A percentile compares a stretch with the other conserved stretches of the same genome.
Evolutionary conservation across 2,888 invertebrate species (phyloP).

Genomic region (Hyles lineata): DNA sequence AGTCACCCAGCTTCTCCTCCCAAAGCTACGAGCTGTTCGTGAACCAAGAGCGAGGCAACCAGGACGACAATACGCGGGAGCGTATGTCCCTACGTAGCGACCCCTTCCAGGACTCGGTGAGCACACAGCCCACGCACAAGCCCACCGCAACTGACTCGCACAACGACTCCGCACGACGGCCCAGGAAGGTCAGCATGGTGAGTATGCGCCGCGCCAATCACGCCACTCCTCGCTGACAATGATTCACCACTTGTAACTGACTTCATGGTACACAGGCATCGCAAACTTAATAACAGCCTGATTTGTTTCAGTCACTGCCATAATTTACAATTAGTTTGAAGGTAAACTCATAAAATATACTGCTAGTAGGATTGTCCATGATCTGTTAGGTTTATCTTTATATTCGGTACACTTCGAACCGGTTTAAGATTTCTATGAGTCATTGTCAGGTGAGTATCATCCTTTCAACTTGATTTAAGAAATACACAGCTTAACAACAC

Average conservation of each 20-base stretch:
- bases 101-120: conserved; percentile 94
- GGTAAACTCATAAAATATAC: background rate
- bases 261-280: background rate
- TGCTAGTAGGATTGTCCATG: background rate
- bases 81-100: conserved; percentile 96
- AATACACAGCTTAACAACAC: conserved; percentile 54
- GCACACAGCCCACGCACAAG: conserved; percentile 89
- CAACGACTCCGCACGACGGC: conserved; percentile 78
- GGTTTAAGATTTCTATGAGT: conserved; percentile 47
- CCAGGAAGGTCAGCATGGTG: conserved; percentile 97
- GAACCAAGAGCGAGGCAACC: conserved; percentile 94
- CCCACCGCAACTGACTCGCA: conserved; percentile 85
- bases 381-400: background rate
- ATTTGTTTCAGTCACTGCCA: background rate
- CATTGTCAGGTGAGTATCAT: conserved; percentile 69
- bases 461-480: conserved; percentile 72
- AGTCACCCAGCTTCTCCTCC: conserved; percentile 96
- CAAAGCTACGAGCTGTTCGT: conserved; percentile 97
- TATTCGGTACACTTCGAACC: background rate
- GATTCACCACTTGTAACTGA: conserved; percentile 50
- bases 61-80: conserved; percentile 95
- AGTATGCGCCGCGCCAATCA: conserved; percentile 82
- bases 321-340: background rate
- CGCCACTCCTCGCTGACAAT: conserved; percentile 68
- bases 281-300: background rate